Conservation (phyloP, 2,888 invertebrate species). For the Apoderus coryli region DNA sequence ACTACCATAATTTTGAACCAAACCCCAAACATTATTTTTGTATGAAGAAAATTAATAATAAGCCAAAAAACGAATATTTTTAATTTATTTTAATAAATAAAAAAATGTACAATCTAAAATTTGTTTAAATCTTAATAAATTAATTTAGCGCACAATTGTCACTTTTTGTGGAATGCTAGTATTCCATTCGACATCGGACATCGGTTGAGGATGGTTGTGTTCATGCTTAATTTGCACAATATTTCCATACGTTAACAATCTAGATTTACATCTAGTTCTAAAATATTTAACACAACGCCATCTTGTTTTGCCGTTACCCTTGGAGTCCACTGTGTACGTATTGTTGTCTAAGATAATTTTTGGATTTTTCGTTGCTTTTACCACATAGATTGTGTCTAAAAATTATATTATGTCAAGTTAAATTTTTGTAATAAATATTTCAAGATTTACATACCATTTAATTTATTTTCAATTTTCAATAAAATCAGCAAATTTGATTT, state of each 20-base stretch:
- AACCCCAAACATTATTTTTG: no score
- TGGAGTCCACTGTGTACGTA: constrained; percentile 17
- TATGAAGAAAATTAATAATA: no score
- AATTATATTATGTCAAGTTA: no score
- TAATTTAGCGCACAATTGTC: constrained; percentile 4
- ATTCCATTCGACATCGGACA: constrained; percentile 4
- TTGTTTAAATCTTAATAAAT: no score
- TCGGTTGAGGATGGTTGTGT: constrained; percentile 17
- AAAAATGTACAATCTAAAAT: no score
- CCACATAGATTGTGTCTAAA: constrained; percentile 15
- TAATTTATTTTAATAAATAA: no score
- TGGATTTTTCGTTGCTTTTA: constrained; percentile 15
- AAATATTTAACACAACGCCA: constrained; percentile 20
- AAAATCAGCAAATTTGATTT: no score
- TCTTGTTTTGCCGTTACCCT: constrained; percentile 14
- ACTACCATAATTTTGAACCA: no score
- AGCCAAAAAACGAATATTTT: no score
- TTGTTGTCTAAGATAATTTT: constrained; percentile 20
- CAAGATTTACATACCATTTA: no score
- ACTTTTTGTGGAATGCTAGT: constrained; percentile 7
- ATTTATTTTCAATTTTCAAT: no score
- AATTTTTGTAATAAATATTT: no score
- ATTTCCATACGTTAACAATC: constrained; percentile 15
- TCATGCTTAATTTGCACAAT: constrained; percentile 16
- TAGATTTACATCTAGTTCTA: constrained; percentile 18